Evolutionary conservation across 2,888 invertebrate species (phyloP), one percentile per base, ranked within the genome.

Genomic region (Troilus luridus): DNA sequence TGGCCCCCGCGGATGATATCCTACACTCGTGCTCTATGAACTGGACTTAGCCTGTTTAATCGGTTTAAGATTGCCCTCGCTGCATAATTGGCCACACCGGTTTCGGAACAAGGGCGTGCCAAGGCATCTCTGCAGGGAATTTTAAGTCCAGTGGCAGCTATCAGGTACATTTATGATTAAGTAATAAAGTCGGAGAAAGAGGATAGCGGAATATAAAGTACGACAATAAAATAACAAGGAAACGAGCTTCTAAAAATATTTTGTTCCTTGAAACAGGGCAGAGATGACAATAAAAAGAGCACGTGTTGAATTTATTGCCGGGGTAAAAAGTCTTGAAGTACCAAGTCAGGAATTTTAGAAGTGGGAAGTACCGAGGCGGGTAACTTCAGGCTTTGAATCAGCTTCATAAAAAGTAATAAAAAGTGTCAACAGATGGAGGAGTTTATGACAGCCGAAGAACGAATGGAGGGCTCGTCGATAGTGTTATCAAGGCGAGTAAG

Each of bases 321-420:
- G 41, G n/a, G 56, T 85, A 85, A 56, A 85, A 85, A 85, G 56
- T 85, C n/a, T 56, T 58, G 85, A 85, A 85, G 85, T 85, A n/a
- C 56, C 56, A 11, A 0, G 85, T n/a, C 14, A 14, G 56, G 85
- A 58, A 85, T n/a, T 85, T 0, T 12, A n/a, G 85, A 77, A 77
- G 85, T 85, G 56, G 21, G 81, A 21, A 81, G 81, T 14, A 12
- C 72, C 2, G 27, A 41, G 72, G 17, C 41, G 72, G 17, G 67
- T 8, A 19, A 17, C 72, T 77, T 77, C 27, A 17, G 27, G 17
- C 14, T 19, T 41, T 24, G 27, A 8, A 41, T 41, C 27, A 77
- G 27, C 27, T 77, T 77, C 27, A 77, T 77, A 77, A 77, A 77
- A 77, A 77, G 41, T 17, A 77, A 41, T 41, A 77, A 41, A 41